Percentiles rank a stretch among this genome's conserved stretches.
phyloP scores from a whole-genome alignment of 2,113 vertebrate species.

The Microtus richardsoni region DNA sequence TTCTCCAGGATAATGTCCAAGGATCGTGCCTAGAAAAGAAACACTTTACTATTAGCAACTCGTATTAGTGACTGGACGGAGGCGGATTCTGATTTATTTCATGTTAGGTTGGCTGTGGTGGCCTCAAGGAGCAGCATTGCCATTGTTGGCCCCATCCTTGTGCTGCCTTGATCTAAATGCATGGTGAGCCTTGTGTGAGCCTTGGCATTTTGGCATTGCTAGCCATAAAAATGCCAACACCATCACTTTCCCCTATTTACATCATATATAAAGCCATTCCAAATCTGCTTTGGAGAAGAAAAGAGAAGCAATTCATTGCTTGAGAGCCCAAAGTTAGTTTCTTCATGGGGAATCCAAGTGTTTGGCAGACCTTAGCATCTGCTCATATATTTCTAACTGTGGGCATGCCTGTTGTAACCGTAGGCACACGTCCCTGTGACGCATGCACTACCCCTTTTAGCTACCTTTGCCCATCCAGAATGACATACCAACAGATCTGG shows the following conservation, averaged over 20 bases:
- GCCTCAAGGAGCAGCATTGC: not conserved
- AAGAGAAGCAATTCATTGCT: not conserved
- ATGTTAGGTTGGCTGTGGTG: not conserved
- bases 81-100: not conserved
- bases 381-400: not conserved
- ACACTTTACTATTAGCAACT: not conserved
- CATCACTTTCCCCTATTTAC: not conserved
- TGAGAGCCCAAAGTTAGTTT: not conserved
- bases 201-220: not conserved
- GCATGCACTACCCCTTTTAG: not conserved
- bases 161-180: not conserved
- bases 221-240: not conserved
- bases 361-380: not conserved
- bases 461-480: not conserved
- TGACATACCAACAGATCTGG: not conserved
- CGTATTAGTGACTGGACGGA: not conserved
- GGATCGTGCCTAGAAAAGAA: not conserved
- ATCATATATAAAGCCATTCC: not conserved
- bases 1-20: rapidly evolving
- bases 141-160: rapidly evolving
- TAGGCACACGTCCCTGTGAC: not conserved
- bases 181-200: not conserved
- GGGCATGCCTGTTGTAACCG: not conserved
- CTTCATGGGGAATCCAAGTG: not conserved
- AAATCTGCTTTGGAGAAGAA: not conserved